Evolutionary conservation across 2,888 invertebrate species (phyloP).

Genomic region (Acleris sparsana): DNA sequence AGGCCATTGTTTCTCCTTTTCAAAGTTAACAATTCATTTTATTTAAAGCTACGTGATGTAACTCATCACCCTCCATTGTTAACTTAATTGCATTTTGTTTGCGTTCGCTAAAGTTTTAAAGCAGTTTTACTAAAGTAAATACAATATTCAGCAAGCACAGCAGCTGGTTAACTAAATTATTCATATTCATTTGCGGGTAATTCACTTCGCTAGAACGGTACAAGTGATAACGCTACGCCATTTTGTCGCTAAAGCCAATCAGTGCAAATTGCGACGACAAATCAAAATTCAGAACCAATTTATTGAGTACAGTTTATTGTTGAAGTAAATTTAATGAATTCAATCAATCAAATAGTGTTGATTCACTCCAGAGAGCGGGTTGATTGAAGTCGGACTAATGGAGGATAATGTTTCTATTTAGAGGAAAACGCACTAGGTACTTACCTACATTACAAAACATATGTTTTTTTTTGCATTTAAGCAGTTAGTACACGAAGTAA

Average conservation of each 20-base stretch:
- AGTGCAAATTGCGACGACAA: slow-evolving; percentile 44
- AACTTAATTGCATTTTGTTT: slow-evolving; percentile 17
- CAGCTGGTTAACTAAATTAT: slow-evolving; percentile 14
- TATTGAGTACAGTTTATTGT: slow-evolving; percentile 21
- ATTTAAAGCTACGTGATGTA: slow-evolving; percentile 1
- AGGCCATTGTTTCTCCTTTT: not conserved
- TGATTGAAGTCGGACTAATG: not conserved
- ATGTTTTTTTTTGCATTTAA: too few relatives aligned
- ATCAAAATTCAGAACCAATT: slow-evolving; percentile 46
- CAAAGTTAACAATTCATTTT: slow-evolving; percentile 12
- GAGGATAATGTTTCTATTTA: not conserved
- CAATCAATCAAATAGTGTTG: slow-evolving; percentile 8
- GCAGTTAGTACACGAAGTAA: too few relatives aligned
- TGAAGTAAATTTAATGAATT: slow-evolving; percentile 8
- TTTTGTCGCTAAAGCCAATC: slow-evolving; percentile 49
- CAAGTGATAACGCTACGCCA: slow-evolving; percentile 30
- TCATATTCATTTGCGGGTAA: slow-evolving; percentile 28
- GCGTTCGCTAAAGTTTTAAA: slow-evolving; percentile 12
- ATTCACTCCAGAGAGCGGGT: slow-evolving; percentile 6
- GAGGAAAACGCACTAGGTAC: too few relatives aligned
- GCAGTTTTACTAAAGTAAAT: slow-evolving; percentile 5
- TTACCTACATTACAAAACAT: too few relatives aligned
- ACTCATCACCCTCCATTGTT: slow-evolving; percentile 14
- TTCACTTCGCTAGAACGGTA: slow-evolving; percentile 16
- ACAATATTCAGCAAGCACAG: not conserved